Evolutionary conservation across 1,140 invertebrate genomes (phyloP).

Genomic region (Sycophaga agraensis): DNA sequence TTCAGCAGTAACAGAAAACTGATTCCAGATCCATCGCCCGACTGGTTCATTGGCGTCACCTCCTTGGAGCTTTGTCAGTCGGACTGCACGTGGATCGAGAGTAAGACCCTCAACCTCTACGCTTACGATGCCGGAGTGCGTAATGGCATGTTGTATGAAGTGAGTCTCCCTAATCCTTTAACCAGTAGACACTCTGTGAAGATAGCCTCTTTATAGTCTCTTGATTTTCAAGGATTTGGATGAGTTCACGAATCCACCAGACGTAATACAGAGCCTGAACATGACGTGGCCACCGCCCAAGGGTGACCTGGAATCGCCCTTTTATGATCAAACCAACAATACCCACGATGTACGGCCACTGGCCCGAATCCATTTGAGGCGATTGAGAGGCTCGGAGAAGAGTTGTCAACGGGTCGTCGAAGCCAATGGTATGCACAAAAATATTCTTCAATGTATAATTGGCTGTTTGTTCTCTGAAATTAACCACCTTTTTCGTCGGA

Average conservation of each 20-base stretch:
- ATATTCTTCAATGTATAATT: background rate
- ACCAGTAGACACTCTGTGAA: too few relatives aligned
- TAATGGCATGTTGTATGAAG: constrained; percentile 87
- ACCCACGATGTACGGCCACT: constrained; percentile 87
- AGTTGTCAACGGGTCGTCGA: constrained; percentile 57
- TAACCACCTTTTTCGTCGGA: too few relatives aligned
- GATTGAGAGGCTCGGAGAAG: constrained; percentile 86
- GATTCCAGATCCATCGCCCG: constrained; percentile 82
- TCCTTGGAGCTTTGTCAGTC: constrained; percentile 85
- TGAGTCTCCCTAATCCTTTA: too few relatives aligned
- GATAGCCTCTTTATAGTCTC: too few relatives aligned
- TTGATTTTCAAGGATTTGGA: constrained; percentile 74
- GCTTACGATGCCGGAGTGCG: constrained; percentile 98
- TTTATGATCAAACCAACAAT: constrained; percentile 71
- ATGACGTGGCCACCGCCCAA: constrained; percentile 73
- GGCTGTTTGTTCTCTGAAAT: too few relatives aligned
- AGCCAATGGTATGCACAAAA: background rate
- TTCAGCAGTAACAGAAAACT: too few relatives aligned
- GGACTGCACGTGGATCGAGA: constrained; percentile 91
- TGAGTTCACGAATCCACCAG: constrained; percentile 75
- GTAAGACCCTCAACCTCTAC: constrained; percentile 86
- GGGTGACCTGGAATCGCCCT: constrained; percentile 83
- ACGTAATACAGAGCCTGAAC: constrained; percentile 81
- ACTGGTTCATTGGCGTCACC: constrained; percentile 97
- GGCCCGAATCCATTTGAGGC: constrained; percentile 76